Evolutionary conservation across 2,797 vertebrate species (phyloP).

Genomic region (Sebastes diaconus): DNA sequence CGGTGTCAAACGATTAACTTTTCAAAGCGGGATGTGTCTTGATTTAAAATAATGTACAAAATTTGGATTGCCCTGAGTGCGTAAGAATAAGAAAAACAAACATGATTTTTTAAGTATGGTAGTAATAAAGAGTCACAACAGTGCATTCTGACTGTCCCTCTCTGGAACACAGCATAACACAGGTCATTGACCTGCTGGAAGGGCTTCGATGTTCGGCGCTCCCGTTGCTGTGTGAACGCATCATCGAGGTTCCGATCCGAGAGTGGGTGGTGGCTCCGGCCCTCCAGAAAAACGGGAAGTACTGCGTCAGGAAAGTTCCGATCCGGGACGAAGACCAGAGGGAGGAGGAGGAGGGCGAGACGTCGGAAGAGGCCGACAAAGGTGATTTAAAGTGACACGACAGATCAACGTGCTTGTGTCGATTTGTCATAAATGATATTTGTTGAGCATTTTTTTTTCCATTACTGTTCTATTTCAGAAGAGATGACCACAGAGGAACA

Average conservation of each 20-base stretch:
- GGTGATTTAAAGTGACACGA: conserved; percentile 35
- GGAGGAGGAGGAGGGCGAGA: conserved; percentile 53
- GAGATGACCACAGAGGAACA: neutral
- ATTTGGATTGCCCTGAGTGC: neutral
- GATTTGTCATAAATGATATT: neutral
- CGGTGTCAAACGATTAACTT: neutral
- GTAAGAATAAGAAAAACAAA: neutral
- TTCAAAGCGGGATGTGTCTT: neutral
- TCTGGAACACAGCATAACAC: conserved; percentile 84
- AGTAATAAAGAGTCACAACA: neutral
- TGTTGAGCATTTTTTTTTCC: neutral
- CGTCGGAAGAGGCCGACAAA: conserved; percentile 52
- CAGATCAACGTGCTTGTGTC: neutral
- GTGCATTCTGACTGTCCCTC: neutral
- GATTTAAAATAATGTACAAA: neutral
- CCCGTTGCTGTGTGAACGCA: conserved; percentile 86
- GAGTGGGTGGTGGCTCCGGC: conserved; percentile 89
- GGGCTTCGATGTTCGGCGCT: conserved; percentile 80
- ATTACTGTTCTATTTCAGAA: conserved; percentile 48
- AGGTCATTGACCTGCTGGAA: conserved; percentile 91
- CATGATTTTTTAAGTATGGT: neutral
- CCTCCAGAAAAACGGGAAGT: conserved; percentile 80
- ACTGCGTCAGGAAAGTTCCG: conserved; percentile 68
- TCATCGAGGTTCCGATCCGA: conserved; percentile 86
- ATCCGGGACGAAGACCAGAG: conserved; percentile 18